Conservation (phyloP, 1,140 invertebrate species). For the Drosophila biarmipes region DNA sequence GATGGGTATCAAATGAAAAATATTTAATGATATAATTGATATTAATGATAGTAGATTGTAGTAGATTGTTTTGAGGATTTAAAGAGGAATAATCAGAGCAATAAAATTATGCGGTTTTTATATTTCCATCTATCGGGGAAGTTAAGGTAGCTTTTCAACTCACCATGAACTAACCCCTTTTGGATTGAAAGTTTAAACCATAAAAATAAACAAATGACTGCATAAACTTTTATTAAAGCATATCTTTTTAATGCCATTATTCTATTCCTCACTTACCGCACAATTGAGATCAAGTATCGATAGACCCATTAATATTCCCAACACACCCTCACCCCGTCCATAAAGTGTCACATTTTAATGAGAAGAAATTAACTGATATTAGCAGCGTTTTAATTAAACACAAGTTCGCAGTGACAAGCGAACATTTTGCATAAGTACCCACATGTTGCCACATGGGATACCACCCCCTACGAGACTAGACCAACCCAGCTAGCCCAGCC, state of each 20-base stretch:
- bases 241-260: constrained; percentile 7
- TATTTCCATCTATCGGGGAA: not conserved
- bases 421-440: constrained; percentile 75
- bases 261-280: constrained; percentile 35
- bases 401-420: constrained; percentile 62
- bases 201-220: not conserved
- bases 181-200: not conserved
- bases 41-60: no score
- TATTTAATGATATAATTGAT: no score
- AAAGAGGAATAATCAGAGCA: no score
- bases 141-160: no score
- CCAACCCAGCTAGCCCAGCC: constrained; percentile 16
- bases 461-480: constrained; percentile 25
- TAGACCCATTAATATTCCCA: constrained; percentile 50
- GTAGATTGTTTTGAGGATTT: no score
- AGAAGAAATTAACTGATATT: constrained; percentile 74
- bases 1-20: no score
- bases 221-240: constrained; percentile 7
- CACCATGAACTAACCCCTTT: not conserved
- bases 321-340: constrained; percentile 5
- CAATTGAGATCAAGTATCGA: constrained; percentile 49
- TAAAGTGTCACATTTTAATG: constrained; percentile 66
- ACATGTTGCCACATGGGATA: constrained; percentile 73
- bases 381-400: constrained; percentile 75
- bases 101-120: no score